These are phyloP conservation scores for Rhyacophila evoluta DNA, from an alignment of 2,888 invertebrate species.

Conservation along the genomic window DNA sequence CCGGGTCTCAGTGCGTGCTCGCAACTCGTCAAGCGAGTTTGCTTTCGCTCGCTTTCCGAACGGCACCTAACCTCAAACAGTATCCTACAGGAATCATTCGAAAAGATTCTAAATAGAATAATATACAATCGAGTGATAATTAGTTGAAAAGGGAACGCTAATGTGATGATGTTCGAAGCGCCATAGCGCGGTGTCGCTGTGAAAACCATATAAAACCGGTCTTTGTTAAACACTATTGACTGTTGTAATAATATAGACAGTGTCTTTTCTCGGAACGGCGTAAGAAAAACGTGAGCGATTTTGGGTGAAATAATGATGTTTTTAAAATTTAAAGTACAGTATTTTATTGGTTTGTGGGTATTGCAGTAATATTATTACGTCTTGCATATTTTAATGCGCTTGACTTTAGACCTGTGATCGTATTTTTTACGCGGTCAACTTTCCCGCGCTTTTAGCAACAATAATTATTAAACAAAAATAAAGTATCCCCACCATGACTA, in stretches of 20 bases:
- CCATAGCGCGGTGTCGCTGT: slow-evolving; percentile 21
- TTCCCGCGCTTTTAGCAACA: neutral
- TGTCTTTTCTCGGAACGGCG: neutral
- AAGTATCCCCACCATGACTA: too few relatives aligned
- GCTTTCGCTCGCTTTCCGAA: slow-evolving; percentile 3
- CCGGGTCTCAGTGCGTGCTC: slow-evolving; percentile 23
- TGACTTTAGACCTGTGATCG: neutral
- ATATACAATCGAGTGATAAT: neutral
- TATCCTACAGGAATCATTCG: slow-evolving; percentile 15
- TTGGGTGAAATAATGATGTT: slow-evolving; percentile 6
- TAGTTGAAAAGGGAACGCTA: neutral
- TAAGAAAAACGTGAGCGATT: slow-evolving; percentile 11
- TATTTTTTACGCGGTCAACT: neutral
- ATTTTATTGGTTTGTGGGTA: neutral
- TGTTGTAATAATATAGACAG: slow-evolving; percentile 21
- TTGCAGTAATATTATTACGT: neutral
- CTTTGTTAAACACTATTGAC: slow-evolving; percentile 17
- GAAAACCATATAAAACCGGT: slow-evolving; percentile 13
- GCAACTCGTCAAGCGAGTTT: slow-evolving; percentile 26
- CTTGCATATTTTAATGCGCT: neutral
- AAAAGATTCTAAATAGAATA: slow-evolving; percentile 18
- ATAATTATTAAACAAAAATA: too few relatives aligned
- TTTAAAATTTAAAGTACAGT: neutral
- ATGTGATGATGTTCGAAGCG: neutral
- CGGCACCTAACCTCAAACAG: slow-evolving; percentile 27